phyloP scores from a whole-genome alignment of 2,888 invertebrate species.

The Deroplatys truncata region DNA sequence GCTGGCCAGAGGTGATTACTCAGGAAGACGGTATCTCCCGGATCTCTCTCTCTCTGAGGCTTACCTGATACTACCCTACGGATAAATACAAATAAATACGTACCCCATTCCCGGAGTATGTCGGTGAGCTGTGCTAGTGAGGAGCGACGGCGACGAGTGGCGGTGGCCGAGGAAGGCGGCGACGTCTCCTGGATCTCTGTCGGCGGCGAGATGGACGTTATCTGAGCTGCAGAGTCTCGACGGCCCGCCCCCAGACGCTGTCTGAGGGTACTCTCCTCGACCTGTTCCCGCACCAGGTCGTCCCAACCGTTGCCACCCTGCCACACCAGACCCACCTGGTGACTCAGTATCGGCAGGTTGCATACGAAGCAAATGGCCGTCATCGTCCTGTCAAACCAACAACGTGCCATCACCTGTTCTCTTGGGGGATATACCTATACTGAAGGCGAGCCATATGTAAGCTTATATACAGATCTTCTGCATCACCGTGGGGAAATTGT shows the following conservation, averaged over 20 bases:
- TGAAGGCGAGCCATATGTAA: not conserved
- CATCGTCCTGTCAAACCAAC: slow-evolving; percentile 70
- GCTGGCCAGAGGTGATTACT: too few relatives aligned
- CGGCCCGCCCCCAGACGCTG: slow-evolving; percentile 77
- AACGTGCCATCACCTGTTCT: not conserved
- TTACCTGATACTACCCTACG: too few relatives aligned
- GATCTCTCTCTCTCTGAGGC: too few relatives aligned
- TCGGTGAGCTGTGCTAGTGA: slow-evolving; percentile 86
- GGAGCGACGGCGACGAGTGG: slow-evolving; percentile 66
- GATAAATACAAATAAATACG: slow-evolving; percentile 39
- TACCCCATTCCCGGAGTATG: slow-evolving; percentile 82
- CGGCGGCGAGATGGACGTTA: slow-evolving; percentile 78
- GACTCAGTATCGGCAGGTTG: slow-evolving; percentile 90
- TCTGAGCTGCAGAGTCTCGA: slow-evolving; percentile 88
- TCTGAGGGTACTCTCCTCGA: slow-evolving; percentile 79
- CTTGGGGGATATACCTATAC: not conserved
- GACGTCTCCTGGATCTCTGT: slow-evolving; percentile 67
- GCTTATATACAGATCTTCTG: not conserved
- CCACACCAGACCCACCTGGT: slow-evolving; percentile 92
- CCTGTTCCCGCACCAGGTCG: slow-evolving; percentile 82
- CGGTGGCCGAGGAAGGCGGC: slow-evolving; percentile 46
- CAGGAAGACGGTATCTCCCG: too few relatives aligned
- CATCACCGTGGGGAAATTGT: too few relatives aligned
- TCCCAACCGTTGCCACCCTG: slow-evolving; percentile 93
- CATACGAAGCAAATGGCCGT: slow-evolving; percentile 94